Conservation (phyloP, 2,888 invertebrate genomes). For the Ophion ellenae region DNA sequence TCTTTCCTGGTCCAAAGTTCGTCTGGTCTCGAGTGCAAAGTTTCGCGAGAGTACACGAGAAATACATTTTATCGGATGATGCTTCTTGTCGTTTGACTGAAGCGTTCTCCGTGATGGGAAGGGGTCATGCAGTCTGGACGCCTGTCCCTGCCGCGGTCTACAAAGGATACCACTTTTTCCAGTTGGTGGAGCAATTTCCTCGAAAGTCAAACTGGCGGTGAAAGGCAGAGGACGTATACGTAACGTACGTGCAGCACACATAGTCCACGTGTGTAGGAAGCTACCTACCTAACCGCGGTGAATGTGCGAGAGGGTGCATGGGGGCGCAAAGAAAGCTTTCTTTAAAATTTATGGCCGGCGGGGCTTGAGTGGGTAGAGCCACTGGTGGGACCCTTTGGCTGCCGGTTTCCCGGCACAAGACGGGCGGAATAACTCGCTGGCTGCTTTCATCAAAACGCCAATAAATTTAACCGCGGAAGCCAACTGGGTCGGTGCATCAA, state of each 20-base stretch:
- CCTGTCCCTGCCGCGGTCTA: conserved; percentile 33
- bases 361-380: conserved; percentile 40
- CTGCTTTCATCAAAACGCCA: conserved; percentile 73
- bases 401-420: conserved; percentile 52
- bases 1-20: neutral
- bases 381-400: conserved; percentile 44
- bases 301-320: conserved; percentile 41
- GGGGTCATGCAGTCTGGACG: conserved; percentile 11
- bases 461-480: conserved; percentile 71
- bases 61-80: conserved; percentile 22
- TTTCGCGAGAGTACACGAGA: conserved; percentile 21
- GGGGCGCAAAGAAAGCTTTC: conserved; percentile 67
- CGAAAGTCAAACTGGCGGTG: conserved; percentile 64
- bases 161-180: conserved; percentile 60
- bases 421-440: conserved; percentile 65
- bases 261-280: conserved; percentile 41
- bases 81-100: conserved; percentile 25
- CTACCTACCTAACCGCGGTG: conserved; percentile 36
- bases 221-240: conserved; percentile 51
- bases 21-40: neutral
- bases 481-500: conserved; percentile 70
- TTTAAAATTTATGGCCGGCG: conserved; percentile 70
- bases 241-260: conserved; percentile 54
- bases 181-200: conserved; percentile 61
- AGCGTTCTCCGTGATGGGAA: conserved; percentile 29